These are phyloP conservation scores for Sebastes matsubarae DNA, from an alignment of 2,797 vertebrate species.

Conservation along the genomic window DNA sequence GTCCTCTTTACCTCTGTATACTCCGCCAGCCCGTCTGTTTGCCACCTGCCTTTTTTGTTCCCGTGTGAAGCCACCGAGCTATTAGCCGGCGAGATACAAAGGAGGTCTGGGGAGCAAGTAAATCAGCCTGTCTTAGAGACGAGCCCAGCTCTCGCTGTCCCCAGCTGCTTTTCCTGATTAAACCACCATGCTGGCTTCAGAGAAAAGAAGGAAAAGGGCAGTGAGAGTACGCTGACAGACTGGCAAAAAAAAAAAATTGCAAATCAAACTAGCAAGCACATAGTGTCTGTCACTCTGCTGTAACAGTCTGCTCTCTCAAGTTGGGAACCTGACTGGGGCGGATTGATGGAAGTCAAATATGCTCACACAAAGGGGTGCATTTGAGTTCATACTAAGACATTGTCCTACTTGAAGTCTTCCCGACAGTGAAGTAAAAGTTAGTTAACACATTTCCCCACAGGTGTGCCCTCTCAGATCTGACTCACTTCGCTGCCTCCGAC, in stretches of 20 bases:
- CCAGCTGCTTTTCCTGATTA: conserved; percentile 73
- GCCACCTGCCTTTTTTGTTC: conserved; percentile 35
- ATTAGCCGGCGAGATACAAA: conserved; percentile 52
- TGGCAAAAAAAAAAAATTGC: neutral
- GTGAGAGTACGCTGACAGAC: conserved; percentile 17
- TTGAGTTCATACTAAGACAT: neutral
- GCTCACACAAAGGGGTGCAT: conserved; percentile 2
- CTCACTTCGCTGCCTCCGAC: neutral
- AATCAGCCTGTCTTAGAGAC: conserved; percentile 59
- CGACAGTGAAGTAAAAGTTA: neutral
- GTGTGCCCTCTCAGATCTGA: neutral
- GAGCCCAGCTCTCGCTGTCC: conserved; percentile 43
- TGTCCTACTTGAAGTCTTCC: neutral
- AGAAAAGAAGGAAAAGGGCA: conserved; percentile 31
- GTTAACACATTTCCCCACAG: neutral
- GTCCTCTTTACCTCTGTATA: neutral
- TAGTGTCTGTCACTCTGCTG: conserved; percentile 16
- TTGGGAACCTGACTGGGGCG: conserved; percentile 9
- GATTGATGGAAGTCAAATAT: conserved; percentile 32
- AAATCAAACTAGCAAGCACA: conserved; percentile 32
- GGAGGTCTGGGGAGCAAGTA: conserved; percentile 45
- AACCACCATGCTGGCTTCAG: conserved; percentile 36
- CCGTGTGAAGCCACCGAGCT: conserved; percentile 11
- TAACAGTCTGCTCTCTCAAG: conserved; percentile 7
- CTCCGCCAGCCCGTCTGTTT: conserved; percentile 20